phyloP scores from a whole-genome alignment of 2,113 vertebrate species.

The Zeus faber region DNA sequence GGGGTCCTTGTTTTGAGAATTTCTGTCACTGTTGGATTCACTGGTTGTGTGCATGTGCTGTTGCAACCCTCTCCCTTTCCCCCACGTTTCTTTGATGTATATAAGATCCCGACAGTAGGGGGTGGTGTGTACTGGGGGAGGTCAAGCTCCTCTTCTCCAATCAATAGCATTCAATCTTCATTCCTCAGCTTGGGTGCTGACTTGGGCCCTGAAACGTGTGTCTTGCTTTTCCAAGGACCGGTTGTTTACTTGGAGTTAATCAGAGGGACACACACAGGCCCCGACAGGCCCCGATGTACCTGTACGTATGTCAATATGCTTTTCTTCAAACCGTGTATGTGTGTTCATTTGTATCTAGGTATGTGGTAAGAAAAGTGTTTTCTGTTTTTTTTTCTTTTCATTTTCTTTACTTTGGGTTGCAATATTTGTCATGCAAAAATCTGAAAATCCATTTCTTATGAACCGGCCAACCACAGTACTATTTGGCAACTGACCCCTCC shows the following conservation, averaged over 20 bases:
- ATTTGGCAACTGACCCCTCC: conserved; percentile 51
- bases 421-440: conserved; percentile 69
- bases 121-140: conserved; percentile 71
- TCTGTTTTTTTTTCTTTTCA: conserved; percentile 43
- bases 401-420: conserved; percentile 69
- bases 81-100: conserved; percentile 72
- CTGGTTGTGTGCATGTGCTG: conserved; percentile 80
- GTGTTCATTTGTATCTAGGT: conserved; percentile 65
- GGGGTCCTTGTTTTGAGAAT: conserved; percentile 75
- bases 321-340: conserved; percentile 60
- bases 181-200: conserved; percentile 63
- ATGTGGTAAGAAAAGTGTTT: conserved; percentile 43
- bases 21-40: conserved; percentile 76
- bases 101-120: conserved; percentile 74
- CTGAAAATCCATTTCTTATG: no score
- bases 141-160: conserved; percentile 68
- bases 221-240: conserved; percentile 75
- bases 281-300: conserved; percentile 52
- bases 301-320: conserved; percentile 60
- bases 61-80: conserved; percentile 65
- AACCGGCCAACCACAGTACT: conserved; percentile 30
- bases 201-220: conserved; percentile 66
- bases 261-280: conserved; percentile 70
- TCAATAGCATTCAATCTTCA: conserved; percentile 69
- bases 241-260: conserved; percentile 76